These are phyloP conservation scores for Zapornia atra DNA, from an alignment of 2,113 vertebrate genomes.

Conservation along the genomic window DNA sequence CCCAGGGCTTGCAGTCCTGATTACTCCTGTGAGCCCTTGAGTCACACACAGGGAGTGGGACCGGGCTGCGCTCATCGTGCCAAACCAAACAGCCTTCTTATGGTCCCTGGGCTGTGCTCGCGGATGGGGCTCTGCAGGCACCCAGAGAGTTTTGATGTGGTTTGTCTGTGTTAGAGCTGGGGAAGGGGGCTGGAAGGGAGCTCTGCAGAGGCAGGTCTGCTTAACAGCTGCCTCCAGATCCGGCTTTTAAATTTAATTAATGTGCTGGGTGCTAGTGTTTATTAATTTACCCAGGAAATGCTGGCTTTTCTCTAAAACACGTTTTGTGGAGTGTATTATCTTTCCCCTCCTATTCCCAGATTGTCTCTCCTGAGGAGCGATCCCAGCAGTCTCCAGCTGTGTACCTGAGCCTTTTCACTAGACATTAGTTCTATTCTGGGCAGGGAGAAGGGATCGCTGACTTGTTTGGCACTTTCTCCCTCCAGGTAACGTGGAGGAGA, in stretches of 20 bases:
- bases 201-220: neutral
- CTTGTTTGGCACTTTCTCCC: neutral
- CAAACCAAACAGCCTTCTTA: neutral
- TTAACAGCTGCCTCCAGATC: neutral
- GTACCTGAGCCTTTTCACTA: neutral
- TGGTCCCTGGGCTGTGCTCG: fast-evolving
- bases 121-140: neutral
- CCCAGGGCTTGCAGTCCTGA: neutral
- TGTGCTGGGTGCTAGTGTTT: fast-evolving
- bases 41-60: neutral
- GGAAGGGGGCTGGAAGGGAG: neutral
- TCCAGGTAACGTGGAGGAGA: constrained; percentile 79
- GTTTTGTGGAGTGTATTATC: neutral
- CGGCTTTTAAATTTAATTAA: neutral
- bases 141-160: neutral
- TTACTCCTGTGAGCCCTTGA: neutral
- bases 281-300: fast-evolving
- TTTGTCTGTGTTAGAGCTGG: neutral
- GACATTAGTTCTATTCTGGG: neutral
- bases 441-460: neutral
- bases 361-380: neutral
- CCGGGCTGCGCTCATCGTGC: fast-evolving
- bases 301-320: fast-evolving
- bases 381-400: neutral
- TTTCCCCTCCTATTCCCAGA: neutral